phyloP scores from a whole-genome alignment of 2,888 invertebrate genomes.

The Podotricha telesiphe region DNA sequence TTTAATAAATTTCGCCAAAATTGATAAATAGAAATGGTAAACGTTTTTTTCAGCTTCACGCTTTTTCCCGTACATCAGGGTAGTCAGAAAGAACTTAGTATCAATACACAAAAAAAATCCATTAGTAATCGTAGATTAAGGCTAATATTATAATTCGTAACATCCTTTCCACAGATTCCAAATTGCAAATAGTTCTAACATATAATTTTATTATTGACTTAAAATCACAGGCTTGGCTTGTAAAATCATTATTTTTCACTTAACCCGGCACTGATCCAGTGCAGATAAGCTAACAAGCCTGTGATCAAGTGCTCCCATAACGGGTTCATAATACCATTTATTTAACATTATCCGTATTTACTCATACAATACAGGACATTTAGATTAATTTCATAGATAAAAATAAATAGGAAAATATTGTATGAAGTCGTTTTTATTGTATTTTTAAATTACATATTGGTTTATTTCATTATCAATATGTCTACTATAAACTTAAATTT shows the following conservation, averaged over 20 bases:
- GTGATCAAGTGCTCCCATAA: slow-evolving; percentile 40
- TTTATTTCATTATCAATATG: not conserved
- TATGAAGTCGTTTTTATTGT: not conserved
- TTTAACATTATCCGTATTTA: slow-evolving; percentile 32
- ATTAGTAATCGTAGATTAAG: not conserved
- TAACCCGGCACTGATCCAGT: slow-evolving; percentile 42
- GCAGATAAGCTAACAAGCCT: slow-evolving; percentile 42
- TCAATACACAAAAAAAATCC: no score
- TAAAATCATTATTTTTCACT: slow-evolving; percentile 46
- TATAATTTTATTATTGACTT: slow-evolving; percentile 39
- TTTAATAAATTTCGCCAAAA: no score
- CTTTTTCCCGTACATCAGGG: no score
- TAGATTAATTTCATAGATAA: slow-evolving; percentile 22
- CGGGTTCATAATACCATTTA: slow-evolving; percentile 38
- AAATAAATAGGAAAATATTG: not conserved
- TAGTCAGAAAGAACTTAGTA: no score
- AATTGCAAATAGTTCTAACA: slow-evolving; percentile 40
- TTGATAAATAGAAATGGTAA: not conserved
- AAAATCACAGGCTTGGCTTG: slow-evolving; percentile 36
- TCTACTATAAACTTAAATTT: no score
- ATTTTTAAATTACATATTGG: not conserved
- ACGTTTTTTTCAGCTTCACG: no score
- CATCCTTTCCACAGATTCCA: slow-evolving; percentile 30
- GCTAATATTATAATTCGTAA: slow-evolving; percentile 22
- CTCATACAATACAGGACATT: slow-evolving; percentile 18